Percentiles rank a stretch among this genome's conserved stretches.
Conservation (phyloP, 2,888 invertebrate species). For the Exephanes ischioxanthus region DNA sequence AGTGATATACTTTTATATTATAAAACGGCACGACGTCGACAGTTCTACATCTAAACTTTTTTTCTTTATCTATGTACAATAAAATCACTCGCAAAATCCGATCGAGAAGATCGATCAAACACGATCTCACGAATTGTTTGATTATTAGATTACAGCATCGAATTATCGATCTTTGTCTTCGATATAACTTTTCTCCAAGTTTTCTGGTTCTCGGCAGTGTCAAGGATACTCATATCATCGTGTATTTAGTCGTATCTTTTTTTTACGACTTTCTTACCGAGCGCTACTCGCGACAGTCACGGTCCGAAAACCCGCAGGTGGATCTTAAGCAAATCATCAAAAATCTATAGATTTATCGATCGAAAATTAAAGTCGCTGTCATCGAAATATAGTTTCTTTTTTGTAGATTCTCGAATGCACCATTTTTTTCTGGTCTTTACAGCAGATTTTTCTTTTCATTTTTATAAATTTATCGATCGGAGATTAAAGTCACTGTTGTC, state of each 20-base stretch:
- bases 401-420: no score
- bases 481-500: no score
- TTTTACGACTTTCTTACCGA: constrained; percentile 13
- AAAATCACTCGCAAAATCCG: constrained; percentile 45
- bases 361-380: no score
- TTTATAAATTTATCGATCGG: no score
- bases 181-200: constrained; percentile 2
- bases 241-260: background rate
- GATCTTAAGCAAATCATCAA: background rate
- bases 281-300: background rate
- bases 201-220: constrained; percentile 59
- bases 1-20: constrained; percentile 60
- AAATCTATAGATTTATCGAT: no score
- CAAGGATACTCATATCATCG: constrained; percentile 46
- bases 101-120: constrained; percentile 52
- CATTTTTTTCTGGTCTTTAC: no score
- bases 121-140: constrained; percentile 40
- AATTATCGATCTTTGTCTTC: constrained; percentile 23
- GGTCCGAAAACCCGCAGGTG: background rate
- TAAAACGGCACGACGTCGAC: constrained; percentile 69
- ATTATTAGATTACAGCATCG: constrained; percentile 30
- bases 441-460: no score
- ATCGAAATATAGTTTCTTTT: no score
- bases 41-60: constrained; percentile 57
- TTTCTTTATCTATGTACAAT: constrained; percentile 70